Percentiles rank a stretch among this genome's conserved stretches.
Evolutionary conservation across 2,797 vertebrate genomes (phyloP).

Genomic region (Neopelma chrysocephalum): DNA sequence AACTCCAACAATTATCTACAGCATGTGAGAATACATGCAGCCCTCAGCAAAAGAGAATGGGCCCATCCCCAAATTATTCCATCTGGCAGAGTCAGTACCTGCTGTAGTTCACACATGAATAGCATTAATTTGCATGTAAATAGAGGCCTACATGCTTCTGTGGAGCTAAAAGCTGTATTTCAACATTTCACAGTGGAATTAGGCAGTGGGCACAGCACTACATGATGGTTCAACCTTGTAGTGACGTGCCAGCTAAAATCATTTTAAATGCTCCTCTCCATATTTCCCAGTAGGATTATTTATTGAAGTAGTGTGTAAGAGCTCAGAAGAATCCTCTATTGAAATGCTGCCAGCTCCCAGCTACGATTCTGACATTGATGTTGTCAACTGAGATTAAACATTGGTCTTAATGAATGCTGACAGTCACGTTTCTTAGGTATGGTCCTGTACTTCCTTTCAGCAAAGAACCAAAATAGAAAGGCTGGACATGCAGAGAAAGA

Average conservation of each 20-base stretch:
- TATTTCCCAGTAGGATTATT: slow-evolving; percentile 73
- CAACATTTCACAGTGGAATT: slow-evolving; percentile 79
- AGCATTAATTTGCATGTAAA: slow-evolving; percentile 82
- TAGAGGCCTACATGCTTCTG: slow-evolving; percentile 77
- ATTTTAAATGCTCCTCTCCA: slow-evolving; percentile 74
- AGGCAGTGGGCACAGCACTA: slow-evolving; percentile 73
- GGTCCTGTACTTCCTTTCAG: slow-evolving; percentile 40
- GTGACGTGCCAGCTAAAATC: slow-evolving; percentile 74
- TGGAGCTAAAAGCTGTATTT: slow-evolving; percentile 77
- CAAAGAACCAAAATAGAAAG: slow-evolving; percentile 59
- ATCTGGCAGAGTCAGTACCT: slow-evolving; percentile 79
- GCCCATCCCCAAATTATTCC: slow-evolving; percentile 78
- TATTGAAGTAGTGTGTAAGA: slow-evolving; percentile 69
- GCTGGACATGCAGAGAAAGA: slow-evolving; percentile 20
- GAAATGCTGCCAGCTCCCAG: slow-evolving; percentile 72
- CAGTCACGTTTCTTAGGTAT: slow-evolving; percentile 67
- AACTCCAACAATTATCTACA: slow-evolving; percentile 50
- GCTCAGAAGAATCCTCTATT: slow-evolving; percentile 73
- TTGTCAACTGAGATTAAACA: slow-evolving; percentile 76
- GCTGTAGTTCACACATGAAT: slow-evolving; percentile 81
- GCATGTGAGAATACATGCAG: slow-evolving; percentile 57
- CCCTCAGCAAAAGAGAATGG: slow-evolving; percentile 71
- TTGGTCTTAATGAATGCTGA: slow-evolving; percentile 75
- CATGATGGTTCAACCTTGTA: slow-evolving; percentile 69
- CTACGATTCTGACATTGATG: slow-evolving; percentile 74